These are phyloP conservation scores for Montipora capitata DNA, from an alignment of 92 coral and sea anemone genomes.

Conservation along the genomic window DNA sequence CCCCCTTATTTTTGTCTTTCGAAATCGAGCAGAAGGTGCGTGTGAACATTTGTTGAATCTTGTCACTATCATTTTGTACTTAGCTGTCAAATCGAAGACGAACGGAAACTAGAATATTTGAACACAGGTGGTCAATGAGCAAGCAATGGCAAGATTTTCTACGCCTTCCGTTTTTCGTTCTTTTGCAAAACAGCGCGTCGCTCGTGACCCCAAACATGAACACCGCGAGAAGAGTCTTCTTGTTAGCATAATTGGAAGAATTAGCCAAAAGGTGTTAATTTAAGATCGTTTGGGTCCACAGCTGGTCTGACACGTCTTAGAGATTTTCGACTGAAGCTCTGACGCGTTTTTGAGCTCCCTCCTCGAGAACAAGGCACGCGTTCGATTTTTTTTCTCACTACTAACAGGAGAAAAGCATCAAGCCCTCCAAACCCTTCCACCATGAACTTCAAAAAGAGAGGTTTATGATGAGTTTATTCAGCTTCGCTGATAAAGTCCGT, in stretches of 20 bases:
- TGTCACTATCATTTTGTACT: constrained; percentile 18
- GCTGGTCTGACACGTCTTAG: constrained; percentile 42
- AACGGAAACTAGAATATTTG: constrained; percentile 32
- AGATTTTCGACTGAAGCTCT: constrained; percentile 17
- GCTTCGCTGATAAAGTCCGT: constrained; percentile 20
- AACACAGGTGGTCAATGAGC: constrained; percentile 50
- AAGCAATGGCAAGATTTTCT: constrained; percentile 22
- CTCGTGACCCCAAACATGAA: constrained; percentile 45
- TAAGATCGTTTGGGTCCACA: constrained; percentile 49
- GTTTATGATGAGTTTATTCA: constrained; percentile 33
- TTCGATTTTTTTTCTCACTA: constrained; percentile 41
- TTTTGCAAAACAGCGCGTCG: background rate
- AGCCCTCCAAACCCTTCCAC: constrained; percentile 42
- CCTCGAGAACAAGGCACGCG: constrained; percentile 18
- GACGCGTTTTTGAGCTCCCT: constrained; percentile 26
- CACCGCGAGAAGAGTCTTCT: constrained; percentile 41
- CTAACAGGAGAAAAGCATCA: constrained; percentile 35
- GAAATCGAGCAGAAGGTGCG: background rate
- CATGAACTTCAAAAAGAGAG: constrained; percentile 42
- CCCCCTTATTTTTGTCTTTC: background rate
- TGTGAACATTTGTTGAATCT: constrained; percentile 8
- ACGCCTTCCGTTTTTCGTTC: background rate
- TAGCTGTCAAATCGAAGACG: constrained; percentile 42
- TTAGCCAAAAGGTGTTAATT: constrained; percentile 90
- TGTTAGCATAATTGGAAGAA: constrained; percentile 86